Evolutionary conservation across 2,888 invertebrate genomes (phyloP).

Genomic region (Meliscaeva auricollis): DNA sequence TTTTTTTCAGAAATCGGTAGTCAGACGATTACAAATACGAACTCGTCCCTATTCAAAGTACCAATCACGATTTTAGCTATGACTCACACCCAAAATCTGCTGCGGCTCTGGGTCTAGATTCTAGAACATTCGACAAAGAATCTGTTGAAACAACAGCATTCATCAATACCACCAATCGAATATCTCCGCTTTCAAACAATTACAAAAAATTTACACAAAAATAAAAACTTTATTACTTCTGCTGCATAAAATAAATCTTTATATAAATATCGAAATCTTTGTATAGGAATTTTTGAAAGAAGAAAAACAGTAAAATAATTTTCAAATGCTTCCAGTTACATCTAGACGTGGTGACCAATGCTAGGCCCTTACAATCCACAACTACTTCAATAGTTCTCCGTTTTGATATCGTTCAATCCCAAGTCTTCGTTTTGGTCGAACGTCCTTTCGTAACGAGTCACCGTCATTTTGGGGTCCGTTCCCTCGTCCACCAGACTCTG

Average conservation of each 20-base stretch:
- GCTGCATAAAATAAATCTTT: slow-evolving; percentile 10
- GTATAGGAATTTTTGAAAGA: slow-evolving; percentile 28
- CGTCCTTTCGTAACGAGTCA: slow-evolving; percentile 91
- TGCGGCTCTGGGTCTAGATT: too few species aligned
- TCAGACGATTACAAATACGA: too few species aligned
- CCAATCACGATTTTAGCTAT: too few species aligned
- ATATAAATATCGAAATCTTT: slow-evolving; percentile 55
- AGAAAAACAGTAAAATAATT: not conserved
- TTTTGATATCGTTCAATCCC: slow-evolving; percentile 98
- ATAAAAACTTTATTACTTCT: slow-evolving; percentile 26
- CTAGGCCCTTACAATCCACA: too few species aligned
- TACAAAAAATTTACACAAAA: not conserved
- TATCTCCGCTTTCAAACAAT: too few species aligned
- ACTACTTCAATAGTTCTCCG: slow-evolving; percentile 92
- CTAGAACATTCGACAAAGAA: too few species aligned
- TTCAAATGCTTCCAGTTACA: slow-evolving; percentile 32
- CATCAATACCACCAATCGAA: too few species aligned
- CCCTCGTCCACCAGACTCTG: slow-evolving; percentile 91
- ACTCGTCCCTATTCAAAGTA: too few species aligned
- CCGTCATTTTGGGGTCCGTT: slow-evolving; percentile 89
- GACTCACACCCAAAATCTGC: too few species aligned
- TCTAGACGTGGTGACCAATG: too few species aligned
- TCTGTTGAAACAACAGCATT: too few species aligned
- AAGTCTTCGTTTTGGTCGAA: slow-evolving; percentile 97
- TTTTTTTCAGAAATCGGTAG: too few species aligned